Base-by-base conservation (phyloP, 2,888 invertebrate genomes). In the Thalpophila matura region DNA sequence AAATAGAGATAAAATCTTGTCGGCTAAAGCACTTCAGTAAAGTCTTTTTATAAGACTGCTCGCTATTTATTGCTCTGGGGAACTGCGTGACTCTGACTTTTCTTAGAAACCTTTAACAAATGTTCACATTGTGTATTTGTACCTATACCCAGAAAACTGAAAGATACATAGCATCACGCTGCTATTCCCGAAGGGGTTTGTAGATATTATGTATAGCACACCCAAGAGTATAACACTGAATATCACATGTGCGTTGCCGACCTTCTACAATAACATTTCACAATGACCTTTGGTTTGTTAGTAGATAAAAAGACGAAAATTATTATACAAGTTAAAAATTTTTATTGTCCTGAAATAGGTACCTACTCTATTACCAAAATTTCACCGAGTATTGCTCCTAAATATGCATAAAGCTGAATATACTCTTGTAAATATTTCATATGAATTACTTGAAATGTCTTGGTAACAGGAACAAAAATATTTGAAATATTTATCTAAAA, bases 1-100 rank as follows among this genome's bases (percentile, higher is more conserved):
- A 35, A 47, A 20, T 20, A 14, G 29, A 56, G 20, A 6, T 49
- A 42, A 16, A 47, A 47, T 20, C 29, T 40, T 35, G 42, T 47
- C 64, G 29, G 10, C 7, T 31, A n/a, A 24, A 65, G 66, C 7
- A 56, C 47, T 64, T 65, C 40, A 55, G 31, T 40, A 18, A 38
- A 63, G 20, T 55, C 16, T 43, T 47, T 42, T 47, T 49, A 29
- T 37, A 42, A 61, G 47, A 37, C 29, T 22, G 53, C 26, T 49
- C 56, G 20, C 9, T 42, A 22, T 47, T 43, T 42, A 22, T 47
- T 43, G n/a, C 47, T 57, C 57, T 37, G 4, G 66, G 33, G 55
- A 20, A 31, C 27, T 3, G 20, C 26, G 18, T 29, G 42, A 24
- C 10, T 35, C 4, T 42, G 31, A 56, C 26, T 56, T 16, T 26